Percentiles rank a stretch among this genome's conserved stretches.
Conservation (phyloP, 2,113 vertebrate species). For the Erinaceus europaeus region DNA sequence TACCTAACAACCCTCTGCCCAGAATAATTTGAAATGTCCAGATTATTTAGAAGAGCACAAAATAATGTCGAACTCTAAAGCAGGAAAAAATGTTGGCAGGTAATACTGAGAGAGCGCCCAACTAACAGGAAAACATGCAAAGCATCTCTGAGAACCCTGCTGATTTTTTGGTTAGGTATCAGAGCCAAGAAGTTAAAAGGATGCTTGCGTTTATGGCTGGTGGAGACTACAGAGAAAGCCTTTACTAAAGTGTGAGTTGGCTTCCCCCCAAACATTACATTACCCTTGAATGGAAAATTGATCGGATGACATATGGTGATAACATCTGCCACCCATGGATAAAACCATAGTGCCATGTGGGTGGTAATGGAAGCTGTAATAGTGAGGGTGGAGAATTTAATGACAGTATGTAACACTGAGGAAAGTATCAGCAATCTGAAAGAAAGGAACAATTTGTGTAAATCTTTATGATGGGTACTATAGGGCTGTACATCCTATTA, state of each 20-base stretch:
- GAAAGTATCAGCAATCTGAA: constrained; percentile 65
- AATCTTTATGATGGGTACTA: constrained; percentile 65
- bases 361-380: constrained; percentile 78
- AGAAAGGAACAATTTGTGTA: constrained; percentile 74
- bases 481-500: constrained; percentile 40
- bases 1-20: constrained; percentile 14
- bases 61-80: constrained; percentile 44
- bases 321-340: constrained; percentile 79
- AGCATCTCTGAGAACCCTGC: constrained; percentile 51
- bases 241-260: constrained; percentile 73
- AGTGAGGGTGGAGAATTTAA: constrained; percentile 76
- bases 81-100: constrained; percentile 64
- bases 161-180: constrained; percentile 68
- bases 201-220: constrained; percentile 68
- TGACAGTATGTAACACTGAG: constrained; percentile 67
- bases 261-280: constrained; percentile 77
- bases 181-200: constrained; percentile 73
- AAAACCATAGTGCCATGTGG: constrained; percentile 72
- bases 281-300: constrained; percentile 79
- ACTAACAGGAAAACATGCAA: constrained; percentile 53
- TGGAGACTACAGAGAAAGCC: constrained; percentile 75
- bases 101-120: constrained; percentile 49
- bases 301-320: constrained; percentile 78
- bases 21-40: constrained; percentile 29
- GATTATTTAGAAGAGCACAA: constrained; percentile 43